Conservation (phyloP, 2,888 invertebrate genomes). For the Drosophila imparisetae region DNA sequence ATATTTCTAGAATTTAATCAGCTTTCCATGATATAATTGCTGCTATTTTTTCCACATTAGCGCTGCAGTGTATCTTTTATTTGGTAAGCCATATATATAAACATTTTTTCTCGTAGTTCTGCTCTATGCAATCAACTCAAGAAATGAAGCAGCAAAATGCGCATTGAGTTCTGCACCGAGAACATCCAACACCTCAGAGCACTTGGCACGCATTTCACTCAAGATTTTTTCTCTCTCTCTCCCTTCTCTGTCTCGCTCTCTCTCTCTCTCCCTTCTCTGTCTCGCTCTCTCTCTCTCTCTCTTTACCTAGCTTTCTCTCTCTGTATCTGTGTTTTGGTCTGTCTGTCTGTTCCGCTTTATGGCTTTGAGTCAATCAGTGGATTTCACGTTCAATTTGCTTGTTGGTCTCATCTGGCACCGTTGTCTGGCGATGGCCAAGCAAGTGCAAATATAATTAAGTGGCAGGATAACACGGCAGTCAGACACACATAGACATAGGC, state of each 20-base stretch:
- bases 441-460: conserved; percentile 73
- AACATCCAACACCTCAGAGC: conserved; percentile 42
- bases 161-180: conserved; percentile 25
- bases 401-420: conserved; percentile 52
- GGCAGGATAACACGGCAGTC: conserved; percentile 48
- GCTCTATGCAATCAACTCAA: conserved; percentile 2
- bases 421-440: conserved; percentile 46
- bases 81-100: background rate
- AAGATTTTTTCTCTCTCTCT: background rate
- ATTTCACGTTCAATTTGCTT: conserved; percentile 75
- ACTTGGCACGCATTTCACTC: conserved; percentile 37
- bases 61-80: background rate
- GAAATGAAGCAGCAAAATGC: conserved; percentile 42
- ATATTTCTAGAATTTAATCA: background rate
- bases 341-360: conserved; percentile 9
- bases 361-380: conserved; percentile 60
- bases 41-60: background rate
- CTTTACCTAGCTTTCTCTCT: background rate
- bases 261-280: background rate
- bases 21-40: background rate
- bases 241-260: background rate
- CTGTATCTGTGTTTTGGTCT: background rate
- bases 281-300: background rate
- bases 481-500: conserved; percentile 29
- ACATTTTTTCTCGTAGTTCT: background rate